phyloP scores from a whole-genome alignment of 2,888 invertebrate genomes.

The Diloba caeruleocephala region DNA sequence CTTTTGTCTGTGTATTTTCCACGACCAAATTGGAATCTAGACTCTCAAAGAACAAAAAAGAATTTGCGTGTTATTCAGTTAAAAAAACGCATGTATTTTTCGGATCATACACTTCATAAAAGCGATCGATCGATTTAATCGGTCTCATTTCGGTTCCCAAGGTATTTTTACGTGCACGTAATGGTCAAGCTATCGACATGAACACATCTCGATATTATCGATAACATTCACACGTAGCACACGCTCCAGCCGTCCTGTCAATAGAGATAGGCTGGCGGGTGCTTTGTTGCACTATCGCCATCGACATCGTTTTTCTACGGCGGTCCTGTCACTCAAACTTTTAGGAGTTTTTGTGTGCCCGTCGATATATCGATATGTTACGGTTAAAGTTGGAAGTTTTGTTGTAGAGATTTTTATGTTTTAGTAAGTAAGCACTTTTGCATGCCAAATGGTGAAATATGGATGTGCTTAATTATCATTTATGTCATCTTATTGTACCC shows the following conservation, averaged over 20 bases:
- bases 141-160: slow-evolving; percentile 74
- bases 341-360: slow-evolving; percentile 79
- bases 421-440: too few species aligned
- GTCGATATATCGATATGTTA: slow-evolving; percentile 77
- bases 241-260: slow-evolving; percentile 82
- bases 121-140: slow-evolving; percentile 66
- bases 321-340: slow-evolving; percentile 88
- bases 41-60: too few species aligned
- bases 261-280: slow-evolving; percentile 83
- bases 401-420: too few species aligned
- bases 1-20: too few species aligned
- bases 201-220: slow-evolving; percentile 82
- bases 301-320: slow-evolving; percentile 85
- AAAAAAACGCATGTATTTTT: slow-evolving; percentile 32
- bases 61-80: background rate
- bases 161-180: slow-evolving; percentile 75
- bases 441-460: too few species aligned
- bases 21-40: too few species aligned
- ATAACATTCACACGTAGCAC: slow-evolving; percentile 89
- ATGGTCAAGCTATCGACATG: slow-evolving; percentile 82
- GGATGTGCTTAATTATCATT: too few species aligned
- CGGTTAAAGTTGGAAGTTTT: slow-evolving; percentile 54
- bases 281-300: slow-evolving; percentile 84
- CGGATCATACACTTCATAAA: slow-evolving; percentile 46
- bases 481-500: too few species aligned